Evolutionary conservation across 2,113 vertebrate species (phyloP).

Genomic region (Gopherus flavomarginatus): DNA sequence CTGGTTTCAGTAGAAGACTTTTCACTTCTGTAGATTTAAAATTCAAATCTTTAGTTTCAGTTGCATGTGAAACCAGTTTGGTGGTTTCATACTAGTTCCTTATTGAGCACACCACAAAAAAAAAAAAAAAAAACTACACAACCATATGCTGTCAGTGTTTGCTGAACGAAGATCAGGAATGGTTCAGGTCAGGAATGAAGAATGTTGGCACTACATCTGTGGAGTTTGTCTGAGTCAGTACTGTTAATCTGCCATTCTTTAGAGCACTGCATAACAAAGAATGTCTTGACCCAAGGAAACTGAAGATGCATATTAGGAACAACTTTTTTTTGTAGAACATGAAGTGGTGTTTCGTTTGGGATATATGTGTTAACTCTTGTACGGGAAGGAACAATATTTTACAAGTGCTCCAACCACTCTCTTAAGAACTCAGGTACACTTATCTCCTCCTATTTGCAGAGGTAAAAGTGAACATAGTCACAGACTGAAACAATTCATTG

Average conservation of each 20-base stretch:
- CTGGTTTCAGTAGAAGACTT: not conserved
- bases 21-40: not conserved
- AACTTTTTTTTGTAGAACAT: not conserved
- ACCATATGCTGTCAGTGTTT: not conserved
- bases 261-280: not conserved
- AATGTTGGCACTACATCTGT: rapidly evolving
- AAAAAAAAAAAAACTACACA: not conserved
- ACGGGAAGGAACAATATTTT: slow-evolving; percentile 1
- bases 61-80: not conserved
- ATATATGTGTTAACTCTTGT: not conserved
- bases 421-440: not conserved
- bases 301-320: not conserved
- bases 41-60: not conserved
- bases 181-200: not conserved
- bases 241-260: not conserved
- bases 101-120: not conserved
- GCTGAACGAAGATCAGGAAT: not conserved
- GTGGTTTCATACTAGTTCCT: not conserved
- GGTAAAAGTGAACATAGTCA: not conserved
- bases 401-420: not conserved
- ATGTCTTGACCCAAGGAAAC: not conserved
- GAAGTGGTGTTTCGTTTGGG: not conserved
- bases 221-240: not conserved
- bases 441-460: not conserved
- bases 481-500: slow-evolving; percentile 12